These are phyloP conservation scores for Microtus pennsylvanicus DNA, from an alignment of 2,113 vertebrate species.

Conservation along the genomic window DNA sequence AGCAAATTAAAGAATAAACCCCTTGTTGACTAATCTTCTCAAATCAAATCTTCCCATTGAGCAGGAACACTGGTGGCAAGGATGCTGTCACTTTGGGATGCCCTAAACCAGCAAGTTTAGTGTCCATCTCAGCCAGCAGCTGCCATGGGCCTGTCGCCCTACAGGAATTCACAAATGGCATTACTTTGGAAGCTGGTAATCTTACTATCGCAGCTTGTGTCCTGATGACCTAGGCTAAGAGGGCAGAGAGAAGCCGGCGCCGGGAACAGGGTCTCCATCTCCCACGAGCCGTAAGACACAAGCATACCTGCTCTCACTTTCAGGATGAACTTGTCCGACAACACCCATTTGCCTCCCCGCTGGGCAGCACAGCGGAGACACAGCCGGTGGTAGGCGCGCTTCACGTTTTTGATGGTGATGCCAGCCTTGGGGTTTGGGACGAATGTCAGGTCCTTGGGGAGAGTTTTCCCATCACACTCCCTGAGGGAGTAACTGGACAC, in stretches of 20 bases:
- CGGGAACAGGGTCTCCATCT: rapidly evolving
- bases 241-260: not conserved
- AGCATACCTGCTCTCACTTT: conserved; percentile 88
- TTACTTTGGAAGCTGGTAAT: not conserved
- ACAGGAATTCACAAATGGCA: not conserved
- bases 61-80: not conserved
- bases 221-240: not conserved
- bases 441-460: conserved; percentile 88
- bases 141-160: rapidly evolving
- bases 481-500: conserved; percentile 89
- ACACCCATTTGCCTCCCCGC: conserved; percentile 78
- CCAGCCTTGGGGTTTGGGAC: conserved; percentile 90
- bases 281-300: not conserved
- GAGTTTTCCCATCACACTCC: conserved; percentile 85
- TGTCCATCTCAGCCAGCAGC: not conserved
- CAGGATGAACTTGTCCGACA: conserved; percentile 81
- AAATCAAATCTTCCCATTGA: not conserved
- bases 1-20: conserved; percentile 14
- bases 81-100: not conserved
- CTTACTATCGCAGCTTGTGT: too few species aligned
- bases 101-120: not conserved
- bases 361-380: conserved; percentile 92
- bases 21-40: not conserved
- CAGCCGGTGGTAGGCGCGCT: conserved; percentile 89
- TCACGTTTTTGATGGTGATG: conserved; percentile 88